Conservation (phyloP, 1,140 invertebrate genomes). For the Lasioglossum baleicum region DNA sequence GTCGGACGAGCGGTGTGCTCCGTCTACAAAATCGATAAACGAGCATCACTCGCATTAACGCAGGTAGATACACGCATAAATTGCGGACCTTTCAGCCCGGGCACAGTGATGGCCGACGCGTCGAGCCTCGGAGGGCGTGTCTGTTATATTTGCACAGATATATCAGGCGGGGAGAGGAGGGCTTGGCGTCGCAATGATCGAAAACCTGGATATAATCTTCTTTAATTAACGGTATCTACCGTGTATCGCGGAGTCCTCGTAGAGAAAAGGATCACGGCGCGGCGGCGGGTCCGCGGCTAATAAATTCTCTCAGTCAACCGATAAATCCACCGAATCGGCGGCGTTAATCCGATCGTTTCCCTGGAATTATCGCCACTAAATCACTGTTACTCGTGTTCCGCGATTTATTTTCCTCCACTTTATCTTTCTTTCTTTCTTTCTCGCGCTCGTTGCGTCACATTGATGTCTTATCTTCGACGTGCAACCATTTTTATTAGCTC, state of each 20-base stretch:
- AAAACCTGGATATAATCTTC: slow-evolving; percentile 46
- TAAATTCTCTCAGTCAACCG: slow-evolving; percentile 37
- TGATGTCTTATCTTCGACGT: not conserved
- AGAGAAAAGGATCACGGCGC: slow-evolving; percentile 21
- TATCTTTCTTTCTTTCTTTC: not conserved
- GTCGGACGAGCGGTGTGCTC: not conserved
- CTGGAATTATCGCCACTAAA: slow-evolving; percentile 41
- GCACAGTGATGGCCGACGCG: not conserved
- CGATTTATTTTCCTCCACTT: slow-evolving; percentile 29
- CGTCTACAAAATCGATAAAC: slow-evolving; percentile 7
- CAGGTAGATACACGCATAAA: slow-evolving; percentile 26
- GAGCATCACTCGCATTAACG: not conserved
- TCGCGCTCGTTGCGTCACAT: not conserved
- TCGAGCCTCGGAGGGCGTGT: slow-evolving; percentile 28
- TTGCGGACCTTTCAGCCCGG: slow-evolving; percentile 6
- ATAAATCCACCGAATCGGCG: slow-evolving; percentile 46
- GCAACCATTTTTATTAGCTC: not conserved
- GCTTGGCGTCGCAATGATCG: slow-evolving; percentile 28
- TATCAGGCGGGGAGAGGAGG: not conserved
- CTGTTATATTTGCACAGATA: slow-evolving; percentile 24
- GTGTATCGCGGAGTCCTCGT: slow-evolving; percentile 35
- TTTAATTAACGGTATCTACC: slow-evolving; percentile 47
- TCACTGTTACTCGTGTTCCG: slow-evolving; percentile 7
- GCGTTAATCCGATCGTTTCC: slow-evolving; percentile 46
- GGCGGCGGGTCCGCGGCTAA: slow-evolving; percentile 16